Percentiles rank a stretch among this genome's conserved stretches.
These are phyloP conservation scores for Drosophila limbata DNA, from an alignment of 2,888 invertebrate species.

Conservation along the genomic window DNA sequence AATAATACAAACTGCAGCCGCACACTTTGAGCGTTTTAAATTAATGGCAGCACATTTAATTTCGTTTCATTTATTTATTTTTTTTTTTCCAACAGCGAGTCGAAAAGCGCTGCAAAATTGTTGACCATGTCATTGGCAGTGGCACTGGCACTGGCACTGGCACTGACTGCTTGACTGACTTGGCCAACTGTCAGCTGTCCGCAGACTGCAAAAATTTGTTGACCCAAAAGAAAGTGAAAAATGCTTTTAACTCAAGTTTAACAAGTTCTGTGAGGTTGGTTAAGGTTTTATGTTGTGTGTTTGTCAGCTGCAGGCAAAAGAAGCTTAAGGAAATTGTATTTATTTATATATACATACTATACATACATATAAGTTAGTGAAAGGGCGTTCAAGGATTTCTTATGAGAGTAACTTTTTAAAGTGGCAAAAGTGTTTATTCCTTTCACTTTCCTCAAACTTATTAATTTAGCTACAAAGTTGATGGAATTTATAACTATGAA, in stretches of 20 bases:
- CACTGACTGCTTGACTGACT: slow-evolving; percentile 16
- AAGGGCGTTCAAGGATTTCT: slow-evolving; percentile 28
- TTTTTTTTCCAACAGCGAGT: slow-evolving; percentile 8
- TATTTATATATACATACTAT: slow-evolving; percentile 5
- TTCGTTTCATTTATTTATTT: slow-evolving; percentile 23
- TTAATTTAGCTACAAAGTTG: neutral
- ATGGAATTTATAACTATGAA: neutral
- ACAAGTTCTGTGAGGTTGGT: slow-evolving; percentile 53
- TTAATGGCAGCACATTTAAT: slow-evolving; percentile 43
- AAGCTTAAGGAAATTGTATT: slow-evolving; percentile 41
- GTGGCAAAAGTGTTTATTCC: slow-evolving; percentile 8
- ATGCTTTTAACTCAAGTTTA: slow-evolving; percentile 38
- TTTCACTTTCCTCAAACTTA: slow-evolving; percentile 18
- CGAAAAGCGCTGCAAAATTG: slow-evolving; percentile 30
- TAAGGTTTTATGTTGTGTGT: slow-evolving; percentile 12
- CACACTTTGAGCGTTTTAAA: slow-evolving; percentile 29
- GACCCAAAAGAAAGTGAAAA: slow-evolving; percentile 59
- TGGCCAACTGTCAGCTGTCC: slow-evolving; percentile 31
- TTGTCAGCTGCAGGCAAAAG: slow-evolving; percentile 6
- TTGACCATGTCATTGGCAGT: slow-evolving; percentile 66
- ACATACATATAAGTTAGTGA: slow-evolving; percentile 22
- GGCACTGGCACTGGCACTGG: slow-evolving; percentile 39
- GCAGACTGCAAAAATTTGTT: slow-evolving; percentile 24
- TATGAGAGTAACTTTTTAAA: neutral
- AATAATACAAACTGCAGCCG: slow-evolving; percentile 38